phyloP scores from a whole-genome alignment of 2,113 vertebrate species.

The Cettia cetti region DNA sequence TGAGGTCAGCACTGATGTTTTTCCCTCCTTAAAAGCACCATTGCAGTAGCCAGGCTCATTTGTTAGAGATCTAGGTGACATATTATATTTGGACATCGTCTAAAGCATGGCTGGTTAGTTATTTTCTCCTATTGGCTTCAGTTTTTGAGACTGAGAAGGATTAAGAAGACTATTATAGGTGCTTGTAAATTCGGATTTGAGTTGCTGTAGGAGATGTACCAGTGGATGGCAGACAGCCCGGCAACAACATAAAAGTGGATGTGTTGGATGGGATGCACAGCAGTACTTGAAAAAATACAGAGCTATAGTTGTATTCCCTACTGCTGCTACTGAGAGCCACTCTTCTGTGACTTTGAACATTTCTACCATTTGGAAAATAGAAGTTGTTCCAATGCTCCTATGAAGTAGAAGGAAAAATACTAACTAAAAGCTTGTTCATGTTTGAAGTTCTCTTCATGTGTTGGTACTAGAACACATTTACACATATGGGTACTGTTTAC shows the following conservation, averaged over 20 bases:
- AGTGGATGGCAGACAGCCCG: not conserved
- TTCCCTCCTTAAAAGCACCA: not conserved
- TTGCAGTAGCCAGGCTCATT: not conserved
- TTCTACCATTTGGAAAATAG: not conserved
- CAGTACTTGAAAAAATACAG: not conserved
- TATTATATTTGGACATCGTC: not conserved
- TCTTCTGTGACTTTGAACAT: not conserved
- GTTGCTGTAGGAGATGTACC: not conserved
- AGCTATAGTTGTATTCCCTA: not conserved
- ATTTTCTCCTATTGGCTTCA: not conserved
- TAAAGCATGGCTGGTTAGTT: not conserved
- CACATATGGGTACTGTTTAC: not conserved
- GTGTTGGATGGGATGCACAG: not conserved
- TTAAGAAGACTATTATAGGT: not conserved
- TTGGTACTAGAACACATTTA: not conserved
- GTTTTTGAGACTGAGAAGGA: not conserved
- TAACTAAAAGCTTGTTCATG: not conserved
- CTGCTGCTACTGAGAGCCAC: not conserved
- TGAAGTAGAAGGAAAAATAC: not conserved
- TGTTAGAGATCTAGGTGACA: not conserved
- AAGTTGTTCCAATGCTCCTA: not conserved
- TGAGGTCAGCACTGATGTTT: not conserved
- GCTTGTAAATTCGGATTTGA: slow-evolving; percentile 10
- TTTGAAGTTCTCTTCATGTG: not conserved
- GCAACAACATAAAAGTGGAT: not conserved